Conservation (phyloP, 2,888 invertebrate genomes). For the Hyposoter dolosus region DNA sequence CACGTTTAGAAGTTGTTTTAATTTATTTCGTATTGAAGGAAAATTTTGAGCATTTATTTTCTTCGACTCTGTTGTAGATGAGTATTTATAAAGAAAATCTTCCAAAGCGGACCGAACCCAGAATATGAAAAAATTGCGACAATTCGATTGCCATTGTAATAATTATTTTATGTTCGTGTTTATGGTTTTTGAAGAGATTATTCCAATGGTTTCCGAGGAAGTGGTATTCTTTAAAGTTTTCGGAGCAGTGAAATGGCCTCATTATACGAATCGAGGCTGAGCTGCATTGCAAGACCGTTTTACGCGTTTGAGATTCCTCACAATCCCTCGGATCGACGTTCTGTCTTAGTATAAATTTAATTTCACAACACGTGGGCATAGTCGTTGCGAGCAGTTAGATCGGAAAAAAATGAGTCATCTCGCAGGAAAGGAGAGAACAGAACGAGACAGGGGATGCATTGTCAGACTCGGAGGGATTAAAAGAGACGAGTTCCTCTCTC, state of each 20-base stretch:
- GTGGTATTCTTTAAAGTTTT: not conserved
- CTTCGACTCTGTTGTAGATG: too few species aligned
- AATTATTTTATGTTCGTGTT: not conserved
- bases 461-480: conserved; percentile 31
- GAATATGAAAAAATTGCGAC: not conserved
- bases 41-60: too few species aligned
- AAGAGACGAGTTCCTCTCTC: conserved; percentile 7
- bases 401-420: conserved; percentile 60
- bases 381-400: conserved; percentile 17
- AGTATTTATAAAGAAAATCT: not conserved
- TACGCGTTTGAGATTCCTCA: conserved; percentile 43
- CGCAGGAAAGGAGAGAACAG: conserved; percentile 17
- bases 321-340: conserved; percentile 18
- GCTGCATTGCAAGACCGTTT: not conserved
- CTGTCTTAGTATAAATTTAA: conserved; percentile 45
- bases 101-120: not conserved
- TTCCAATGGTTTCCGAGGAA: not conserved
- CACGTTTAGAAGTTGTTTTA: not conserved
- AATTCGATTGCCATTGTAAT: not conserved
- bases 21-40: too few species aligned
- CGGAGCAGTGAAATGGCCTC: not conserved
- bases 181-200: not conserved
- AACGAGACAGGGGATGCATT: conserved; percentile 31
- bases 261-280: not conserved
- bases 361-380: conserved; percentile 53